phyloP scores from a whole-genome alignment of 2,888 invertebrate genomes.

The Ctena decussata region DNA sequence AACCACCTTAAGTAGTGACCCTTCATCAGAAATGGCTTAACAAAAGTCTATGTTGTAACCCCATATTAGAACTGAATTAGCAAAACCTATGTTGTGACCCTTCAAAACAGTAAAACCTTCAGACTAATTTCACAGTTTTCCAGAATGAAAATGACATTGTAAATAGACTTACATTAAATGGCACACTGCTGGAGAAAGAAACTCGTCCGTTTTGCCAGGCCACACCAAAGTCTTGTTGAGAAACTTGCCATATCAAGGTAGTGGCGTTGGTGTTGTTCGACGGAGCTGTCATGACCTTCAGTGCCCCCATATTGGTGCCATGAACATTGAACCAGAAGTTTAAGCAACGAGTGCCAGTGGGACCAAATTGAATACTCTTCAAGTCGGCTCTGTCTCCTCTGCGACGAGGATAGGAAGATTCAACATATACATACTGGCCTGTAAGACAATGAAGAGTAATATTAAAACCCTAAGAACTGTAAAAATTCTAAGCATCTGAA shows the following conservation, averaged over 20 bases:
- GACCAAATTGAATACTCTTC: conserved; percentile 63
- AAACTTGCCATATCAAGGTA: conserved; percentile 74
- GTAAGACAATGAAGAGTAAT: no score
- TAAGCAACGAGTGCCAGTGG: conserved; percentile 74
- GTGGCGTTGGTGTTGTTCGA: conserved; percentile 58
- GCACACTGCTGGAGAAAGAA: conserved; percentile 66
- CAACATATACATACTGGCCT: conserved; percentile 89
- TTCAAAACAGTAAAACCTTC: no score
- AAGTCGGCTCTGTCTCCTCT: conserved; percentile 86
- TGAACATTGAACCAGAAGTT: conserved; percentile 84
- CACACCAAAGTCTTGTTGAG: conserved; percentile 66
- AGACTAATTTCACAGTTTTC: no score
- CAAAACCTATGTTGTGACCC: no score
- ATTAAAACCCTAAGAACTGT: no score
- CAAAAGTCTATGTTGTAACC: no score
- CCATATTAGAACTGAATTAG: no score
- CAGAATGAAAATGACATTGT: no score
- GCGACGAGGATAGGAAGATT: conserved; percentile 89
- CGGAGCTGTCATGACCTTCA: conserved; percentile 68
- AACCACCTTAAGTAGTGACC: no score
- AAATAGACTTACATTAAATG: conserved; percentile 79
- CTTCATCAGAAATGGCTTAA: no score
- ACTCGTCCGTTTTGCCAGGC: conserved; percentile 74
- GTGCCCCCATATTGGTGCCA: conserved; percentile 73
- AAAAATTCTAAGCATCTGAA: no score